phyloP scores from a whole-genome alignment of 1,140 invertebrate genomes.

The Drosophila dunni region DNA sequence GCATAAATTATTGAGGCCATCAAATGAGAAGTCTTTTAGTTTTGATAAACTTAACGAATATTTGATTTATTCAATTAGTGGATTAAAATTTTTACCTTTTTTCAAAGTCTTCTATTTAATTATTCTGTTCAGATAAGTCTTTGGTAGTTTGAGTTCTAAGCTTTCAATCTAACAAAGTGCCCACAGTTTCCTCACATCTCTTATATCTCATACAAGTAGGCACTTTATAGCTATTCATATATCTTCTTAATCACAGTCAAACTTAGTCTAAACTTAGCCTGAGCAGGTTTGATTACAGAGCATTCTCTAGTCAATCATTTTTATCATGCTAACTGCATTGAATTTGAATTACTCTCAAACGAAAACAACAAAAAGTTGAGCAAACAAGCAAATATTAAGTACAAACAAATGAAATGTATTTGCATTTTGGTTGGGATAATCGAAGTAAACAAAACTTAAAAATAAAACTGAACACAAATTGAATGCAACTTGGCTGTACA shows the following conservation, averaged over 20 bases:
- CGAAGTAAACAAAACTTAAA: slow-evolving; percentile 7
- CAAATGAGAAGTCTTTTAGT: background rate
- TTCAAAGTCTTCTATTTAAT: too few relatives aligned
- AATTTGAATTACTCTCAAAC: background rate
- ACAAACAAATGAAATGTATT: slow-evolving; percentile 10
- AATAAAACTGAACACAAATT: slow-evolving; percentile 3
- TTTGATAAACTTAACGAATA: background rate
- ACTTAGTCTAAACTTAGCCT: too few relatives aligned
- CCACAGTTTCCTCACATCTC: too few relatives aligned
- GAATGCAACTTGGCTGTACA: slow-evolving; percentile 5
- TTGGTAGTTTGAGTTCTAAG: too few relatives aligned
- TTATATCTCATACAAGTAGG: too few relatives aligned
- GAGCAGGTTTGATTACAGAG: background rate
- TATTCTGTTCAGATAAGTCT: too few relatives aligned
- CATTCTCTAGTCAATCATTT: background rate
- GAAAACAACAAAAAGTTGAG: slow-evolving; percentile 3
- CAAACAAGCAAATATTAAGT: slow-evolving; percentile 6
- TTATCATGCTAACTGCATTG: background rate
- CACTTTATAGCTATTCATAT: too few relatives aligned
- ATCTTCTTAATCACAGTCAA: too few relatives aligned
- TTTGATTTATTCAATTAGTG: background rate
- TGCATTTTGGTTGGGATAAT: slow-evolving; percentile 3
- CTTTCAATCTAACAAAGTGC: too few relatives aligned
- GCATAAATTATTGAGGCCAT: slow-evolving; percentile 8
- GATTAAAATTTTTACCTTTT: too few relatives aligned